These are phyloP conservation scores for Syritta pipiens DNA, from an alignment of 2,888 invertebrate species.

Conservation along the genomic window DNA sequence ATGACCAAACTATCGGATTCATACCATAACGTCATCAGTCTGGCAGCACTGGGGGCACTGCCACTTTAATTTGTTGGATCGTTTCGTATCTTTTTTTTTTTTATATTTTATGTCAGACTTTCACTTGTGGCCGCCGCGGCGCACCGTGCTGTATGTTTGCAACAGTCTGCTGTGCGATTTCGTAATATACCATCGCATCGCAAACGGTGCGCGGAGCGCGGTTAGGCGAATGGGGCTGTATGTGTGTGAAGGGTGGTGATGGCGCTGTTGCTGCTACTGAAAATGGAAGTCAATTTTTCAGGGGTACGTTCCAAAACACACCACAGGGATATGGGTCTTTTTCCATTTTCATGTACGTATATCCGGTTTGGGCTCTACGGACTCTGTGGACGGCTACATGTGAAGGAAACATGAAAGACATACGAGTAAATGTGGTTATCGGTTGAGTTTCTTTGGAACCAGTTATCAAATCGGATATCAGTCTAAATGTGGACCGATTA, in stretches of 20 bases:
- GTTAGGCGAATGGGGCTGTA: background rate
- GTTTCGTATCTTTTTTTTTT: constrained; percentile 28
- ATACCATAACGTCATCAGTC: background rate
- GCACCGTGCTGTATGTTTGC: constrained; percentile 36
- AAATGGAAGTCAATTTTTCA: constrained; percentile 42
- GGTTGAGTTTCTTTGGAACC: constrained; percentile 31
- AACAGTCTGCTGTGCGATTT: constrained; percentile 42
- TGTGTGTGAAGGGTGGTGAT: background rate
- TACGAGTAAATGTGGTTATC: constrained; percentile 14
- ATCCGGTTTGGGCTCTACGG: constrained; percentile 46
- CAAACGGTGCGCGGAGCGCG: background rate
- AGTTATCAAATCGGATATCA: constrained; percentile 60
- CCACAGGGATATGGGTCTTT: constrained; percentile 31
- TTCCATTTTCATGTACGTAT: constrained; percentile 23
- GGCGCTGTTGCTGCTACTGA: background rate
- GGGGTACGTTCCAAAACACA: constrained; percentile 47
- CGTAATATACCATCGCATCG: no score
- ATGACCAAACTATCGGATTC: background rate
- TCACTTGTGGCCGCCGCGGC: constrained; percentile 53
- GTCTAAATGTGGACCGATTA: constrained; percentile 44
- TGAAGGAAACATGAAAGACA: background rate
- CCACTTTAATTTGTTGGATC: constrained; percentile 32
- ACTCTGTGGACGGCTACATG: constrained; percentile 10
- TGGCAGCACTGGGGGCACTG: constrained; percentile 18
- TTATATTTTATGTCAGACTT: constrained; percentile 63